phyloP scores from a whole-genome alignment of 2,113 vertebrate genomes.

The Gallinago undulata region DNA sequence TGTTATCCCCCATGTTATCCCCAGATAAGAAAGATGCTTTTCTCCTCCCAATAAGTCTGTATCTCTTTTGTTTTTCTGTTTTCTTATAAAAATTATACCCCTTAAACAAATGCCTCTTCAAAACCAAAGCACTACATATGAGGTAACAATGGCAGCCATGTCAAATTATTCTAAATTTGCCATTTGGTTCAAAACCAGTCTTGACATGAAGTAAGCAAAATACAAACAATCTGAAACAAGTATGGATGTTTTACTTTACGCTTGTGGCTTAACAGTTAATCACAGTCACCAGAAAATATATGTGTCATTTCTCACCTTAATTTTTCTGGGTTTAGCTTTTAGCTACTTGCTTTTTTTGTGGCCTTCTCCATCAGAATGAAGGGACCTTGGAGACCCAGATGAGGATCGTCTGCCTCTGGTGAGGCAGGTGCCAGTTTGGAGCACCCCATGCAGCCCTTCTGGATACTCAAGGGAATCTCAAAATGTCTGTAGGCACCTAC shows the following conservation, averaged over 20 bases:
- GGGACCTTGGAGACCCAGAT: not conserved
- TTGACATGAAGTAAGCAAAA: not conserved
- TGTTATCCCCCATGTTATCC: not conserved
- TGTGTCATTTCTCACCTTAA: not conserved
- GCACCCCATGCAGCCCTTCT: not conserved
- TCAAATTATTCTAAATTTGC: not conserved
- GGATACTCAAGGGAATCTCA: not conserved
- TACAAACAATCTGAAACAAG: not conserved
- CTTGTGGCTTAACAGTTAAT: not conserved
- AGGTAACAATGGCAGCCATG: not conserved
- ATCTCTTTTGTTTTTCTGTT: not conserved
- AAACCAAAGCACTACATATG: not conserved
- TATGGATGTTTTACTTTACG: not conserved
- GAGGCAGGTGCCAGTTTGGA: not conserved
- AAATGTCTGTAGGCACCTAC: not conserved
- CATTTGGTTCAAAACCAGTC: not conserved
- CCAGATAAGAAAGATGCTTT: not conserved
- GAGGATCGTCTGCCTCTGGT: not conserved
- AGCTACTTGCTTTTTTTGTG: not conserved
- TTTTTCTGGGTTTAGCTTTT: not conserved
- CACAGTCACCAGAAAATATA: not conserved
- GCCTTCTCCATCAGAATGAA: not conserved
- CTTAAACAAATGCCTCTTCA: not conserved
- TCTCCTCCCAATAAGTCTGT: not conserved
- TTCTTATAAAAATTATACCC: not conserved